Percentiles rank a stretch among this genome's conserved stretches.
Conservation (phyloP, 2,113 vertebrate species). For the Barnardius zonarius region DNA sequence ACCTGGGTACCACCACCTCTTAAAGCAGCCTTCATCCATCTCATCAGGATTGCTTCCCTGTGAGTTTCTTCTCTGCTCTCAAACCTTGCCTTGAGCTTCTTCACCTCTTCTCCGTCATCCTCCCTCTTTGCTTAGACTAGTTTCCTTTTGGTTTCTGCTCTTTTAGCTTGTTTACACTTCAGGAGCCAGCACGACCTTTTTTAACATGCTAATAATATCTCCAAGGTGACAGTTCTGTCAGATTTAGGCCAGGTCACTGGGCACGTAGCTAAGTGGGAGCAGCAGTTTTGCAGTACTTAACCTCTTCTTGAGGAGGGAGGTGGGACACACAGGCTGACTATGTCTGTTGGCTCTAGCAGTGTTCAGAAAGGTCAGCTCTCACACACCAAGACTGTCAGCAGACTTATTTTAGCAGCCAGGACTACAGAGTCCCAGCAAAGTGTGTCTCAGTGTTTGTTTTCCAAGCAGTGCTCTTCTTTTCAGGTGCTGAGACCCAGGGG, state of each 20-base stretch:
- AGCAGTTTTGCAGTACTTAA: not conserved
- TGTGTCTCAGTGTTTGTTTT: not conserved
- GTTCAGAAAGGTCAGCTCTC: not conserved
- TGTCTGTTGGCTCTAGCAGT: not conserved
- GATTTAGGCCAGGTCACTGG: not conserved
- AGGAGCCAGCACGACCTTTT: not conserved
- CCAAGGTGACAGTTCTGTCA: fast-evolving
- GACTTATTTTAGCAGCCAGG: not conserved
- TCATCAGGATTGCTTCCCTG: not conserved
- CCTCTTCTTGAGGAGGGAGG: not conserved
- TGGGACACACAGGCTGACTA: not conserved
- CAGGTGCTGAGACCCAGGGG: not conserved
- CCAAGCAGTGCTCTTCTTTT: not conserved
- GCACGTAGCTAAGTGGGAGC: too few species aligned
- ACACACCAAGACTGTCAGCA: not conserved
- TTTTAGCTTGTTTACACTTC: not conserved
- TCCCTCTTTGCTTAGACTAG: not conserved
- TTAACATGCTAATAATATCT: not conserved
- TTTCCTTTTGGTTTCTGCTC: too few species aligned
- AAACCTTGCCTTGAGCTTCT: not conserved
- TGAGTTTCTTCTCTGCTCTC: not conserved
- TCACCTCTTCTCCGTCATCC: not conserved
- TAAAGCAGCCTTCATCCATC: not conserved
- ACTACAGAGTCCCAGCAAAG: not conserved
- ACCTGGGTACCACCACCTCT: not conserved